Evolutionary conservation across 2,888 invertebrate species (phyloP).

Genomic region (Heliconius sara): DNA sequence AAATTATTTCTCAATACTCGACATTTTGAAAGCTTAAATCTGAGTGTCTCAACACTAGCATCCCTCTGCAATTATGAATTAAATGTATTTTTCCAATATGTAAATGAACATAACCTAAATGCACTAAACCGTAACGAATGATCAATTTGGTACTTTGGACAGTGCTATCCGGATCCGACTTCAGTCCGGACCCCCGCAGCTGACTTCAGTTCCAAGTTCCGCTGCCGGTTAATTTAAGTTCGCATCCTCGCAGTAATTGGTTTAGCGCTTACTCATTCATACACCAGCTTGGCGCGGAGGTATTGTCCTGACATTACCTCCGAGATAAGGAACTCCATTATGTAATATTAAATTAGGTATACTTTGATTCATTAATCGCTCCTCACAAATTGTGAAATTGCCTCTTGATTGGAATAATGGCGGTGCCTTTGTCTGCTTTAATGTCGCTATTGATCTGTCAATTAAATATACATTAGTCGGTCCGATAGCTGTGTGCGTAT

Average conservation of each 20-base stretch:
- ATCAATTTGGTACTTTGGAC: neutral
- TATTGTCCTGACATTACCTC: slow-evolving; percentile 51
- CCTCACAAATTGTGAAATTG: slow-evolving; percentile 41
- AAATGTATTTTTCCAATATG: neutral
- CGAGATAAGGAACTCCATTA: slow-evolving; percentile 47
- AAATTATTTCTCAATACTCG: too few species aligned
- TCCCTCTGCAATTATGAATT: neutral
- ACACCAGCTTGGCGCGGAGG: slow-evolving; percentile 50
- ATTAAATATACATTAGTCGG: slow-evolving; percentile 39
- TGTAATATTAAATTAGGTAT: slow-evolving; percentile 56
- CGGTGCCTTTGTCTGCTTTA: slow-evolving; percentile 34
- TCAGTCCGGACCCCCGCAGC: slow-evolving; percentile 1
- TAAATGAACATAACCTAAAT: neutral
- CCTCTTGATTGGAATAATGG: slow-evolving; percentile 41
- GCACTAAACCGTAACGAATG: neutral
- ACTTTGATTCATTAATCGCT: slow-evolving; percentile 50
- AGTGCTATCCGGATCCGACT: slow-evolving; percentile 12
- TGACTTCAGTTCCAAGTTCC: slow-evolving; percentile 17
- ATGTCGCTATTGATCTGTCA: slow-evolving; percentile 36
- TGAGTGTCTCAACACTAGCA: too few species aligned
- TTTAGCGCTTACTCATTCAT: slow-evolving; percentile 58
- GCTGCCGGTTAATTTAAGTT: slow-evolving; percentile 61
- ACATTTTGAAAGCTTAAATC: too few species aligned
- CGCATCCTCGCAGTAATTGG: slow-evolving; percentile 56
- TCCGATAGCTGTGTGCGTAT: neutral